Base-by-base conservation (phyloP, 2,113 vertebrate genomes). In the Alligator mississippiensis region DNA sequence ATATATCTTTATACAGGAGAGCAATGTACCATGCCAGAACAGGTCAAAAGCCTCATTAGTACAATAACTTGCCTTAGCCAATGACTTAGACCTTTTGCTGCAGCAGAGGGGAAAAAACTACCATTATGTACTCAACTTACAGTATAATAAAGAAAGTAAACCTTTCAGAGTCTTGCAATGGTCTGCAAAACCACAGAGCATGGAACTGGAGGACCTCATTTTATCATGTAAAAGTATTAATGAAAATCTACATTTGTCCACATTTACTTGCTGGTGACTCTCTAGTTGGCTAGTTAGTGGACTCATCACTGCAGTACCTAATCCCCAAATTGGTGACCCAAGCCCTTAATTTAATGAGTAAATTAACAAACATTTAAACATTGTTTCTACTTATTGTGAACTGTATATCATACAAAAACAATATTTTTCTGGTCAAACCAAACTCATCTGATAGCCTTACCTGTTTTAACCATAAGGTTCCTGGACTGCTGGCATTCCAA, bases 401-500 rank as follows among this genome's bases (percentile, higher is more conserved):
- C 1, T 64, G 38, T 25, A 77, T 16, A 66, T 24, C 21, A 2
- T 1, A 58, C 22, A 34, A 60, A 30, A 85, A 9, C 0, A 0
- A n/a, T 47, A 11, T 18, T 24, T 38, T n/a, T 17, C 0, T 34
- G 57, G 86, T 30, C 19, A 81, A 55, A 66, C 25, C 27, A 19
- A 47, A 3, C 0, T 1, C 59, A 5, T 21, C 0, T 22, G 21
- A 59, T 27, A 24, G 77, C 74, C 97, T 5, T 97, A 99, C 99
- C 99, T 98, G 99, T 99, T 98, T 98, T 99, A 76, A 99, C 96
- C 98, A 99, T 98, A 82, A 99, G 95, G 94, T 98, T 98, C 85
- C 98, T 97, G 75, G 99, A 99, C 94, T 99, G 98, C 75, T 98
- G 99, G 97, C 99, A 99, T 80, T 98, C 98, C 91, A 98, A 97